Base-by-base conservation (phyloP, 2,797 vertebrate genomes). In the Meriones psammophilus region DNA sequence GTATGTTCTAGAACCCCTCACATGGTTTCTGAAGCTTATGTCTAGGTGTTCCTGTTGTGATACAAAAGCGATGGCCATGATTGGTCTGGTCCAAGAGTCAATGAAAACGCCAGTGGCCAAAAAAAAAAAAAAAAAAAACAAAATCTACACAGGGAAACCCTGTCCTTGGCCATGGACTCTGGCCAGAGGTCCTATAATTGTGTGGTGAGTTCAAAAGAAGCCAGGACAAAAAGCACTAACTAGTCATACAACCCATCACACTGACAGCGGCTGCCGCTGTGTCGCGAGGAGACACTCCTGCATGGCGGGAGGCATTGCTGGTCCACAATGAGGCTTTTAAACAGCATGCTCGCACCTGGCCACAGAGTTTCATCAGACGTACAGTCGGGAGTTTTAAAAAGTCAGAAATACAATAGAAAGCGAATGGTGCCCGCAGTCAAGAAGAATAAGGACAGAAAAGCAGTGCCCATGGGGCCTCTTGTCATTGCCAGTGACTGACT, bases 381-480 rank as follows among this genome's bases (percentile, higher is more conserved):
- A 68, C 69, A 94, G 92, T 1, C 28, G 10, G 26, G 64, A 95
- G 81, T 73, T 94, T 93, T 66, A 13, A 94, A 98, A 96, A 68
- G 69, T 60, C n/a, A 64, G 71, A 88, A 66, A 69, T 58, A 94
- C 66, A 96, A 97, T 84, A 96, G 85, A 93, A 97, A 91, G 71
- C 81, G 66, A 88, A 91, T 86, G 14, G 76, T 94, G 69, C 81
- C 95, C 89, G 85, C n/a, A 50, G 92, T 79, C 71, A 22, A 93
- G 86, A 93, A 96, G 80, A 92, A 95, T 87, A 69, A 80, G 74
- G 50, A 22, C 77, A 95, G 85, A 92, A 97, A 92, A 77, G 78
- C 83, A 89, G 83, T 7, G 54, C 30, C 76, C 71, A 94, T 42
- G 81, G 42, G 90, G 89, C 39, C 50, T 94, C 95, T 88, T 79